Evolutionary conservation across 2,113 vertebrate genomes (phyloP), one percentile per base, ranked within the genome.

Genomic region (Pelodiscus sinensis): DNA sequence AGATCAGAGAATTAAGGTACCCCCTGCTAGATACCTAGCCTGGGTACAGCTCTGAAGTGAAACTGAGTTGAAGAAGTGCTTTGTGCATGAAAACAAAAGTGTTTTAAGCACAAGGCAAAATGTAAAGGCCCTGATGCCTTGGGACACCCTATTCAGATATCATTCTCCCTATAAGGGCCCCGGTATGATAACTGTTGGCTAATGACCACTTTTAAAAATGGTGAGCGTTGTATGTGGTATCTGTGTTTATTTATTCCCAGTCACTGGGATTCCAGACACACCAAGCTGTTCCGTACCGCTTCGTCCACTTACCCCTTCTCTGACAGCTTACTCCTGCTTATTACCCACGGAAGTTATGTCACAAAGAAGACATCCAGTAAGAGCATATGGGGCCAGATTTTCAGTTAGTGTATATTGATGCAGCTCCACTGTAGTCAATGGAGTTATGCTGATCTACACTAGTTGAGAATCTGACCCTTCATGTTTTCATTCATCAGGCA

Each of bases 121-220:
- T 27, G 3, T 50, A 50, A 77, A 77, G 73, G 24, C 12, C 38
- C 38, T 14, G 24, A 77, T 8, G 11, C 13, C 12, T 27, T 27
- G 38, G 7, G 22, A 25, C 73, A 73, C 50, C 22, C 82, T 90
- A 13, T 81, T 56, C 88, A 55, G 54, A 52, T 57, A 52, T 8
- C 78, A 54, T 54, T 73, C 56, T 92, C 65, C 58, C n/a, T 18
- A 7, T 81, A 3, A 82, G 90, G 94, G 95, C 86, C 80, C 57
- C 50, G 93, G 73, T 56, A 55, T 92, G 80, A 84, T 96, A 91
- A 92, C 44, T 87, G 88, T 65, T 93, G 89, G 94, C 90, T 91
- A 94, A 85, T 60, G 86, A 89, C 83, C 84, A 19, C 15, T 5
- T 82, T 96, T 96, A 91, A 78, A 82, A 81, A 14, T 51, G 82